A percentile compares a stretch with the other conserved stretches of the same genome.
Evolutionary conservation across 2,888 invertebrate genomes (phyloP).

Genomic region (Eristalis intricaria): DNA sequence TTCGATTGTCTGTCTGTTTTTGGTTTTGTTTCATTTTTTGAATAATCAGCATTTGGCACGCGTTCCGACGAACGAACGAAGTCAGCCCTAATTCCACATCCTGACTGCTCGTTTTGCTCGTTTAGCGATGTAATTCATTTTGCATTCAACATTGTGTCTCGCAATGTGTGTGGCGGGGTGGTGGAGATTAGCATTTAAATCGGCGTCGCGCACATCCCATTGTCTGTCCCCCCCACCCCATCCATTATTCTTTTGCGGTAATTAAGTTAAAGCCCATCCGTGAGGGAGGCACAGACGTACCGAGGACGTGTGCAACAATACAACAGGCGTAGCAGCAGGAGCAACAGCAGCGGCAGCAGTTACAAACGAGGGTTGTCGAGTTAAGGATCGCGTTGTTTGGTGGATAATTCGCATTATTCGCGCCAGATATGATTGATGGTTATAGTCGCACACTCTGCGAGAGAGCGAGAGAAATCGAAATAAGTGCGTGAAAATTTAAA

Average conservation of each 20-base stretch:
- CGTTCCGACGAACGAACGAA: constrained; percentile 10
- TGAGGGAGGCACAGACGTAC: background rate
- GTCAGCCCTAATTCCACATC: constrained; percentile 30
- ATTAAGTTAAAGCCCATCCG: constrained; percentile 43
- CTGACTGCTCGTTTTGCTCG: constrained; percentile 36
- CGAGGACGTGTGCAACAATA: background rate
- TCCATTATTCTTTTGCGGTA: constrained; percentile 23
- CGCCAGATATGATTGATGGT: background rate
- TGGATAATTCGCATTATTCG: constrained; percentile 25
- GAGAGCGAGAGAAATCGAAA: background rate
- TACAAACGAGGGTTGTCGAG: constrained; percentile 24
- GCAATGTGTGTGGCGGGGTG: background rate
- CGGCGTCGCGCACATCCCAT: constrained; percentile 16
- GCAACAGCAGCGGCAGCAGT: constrained; percentile 16
- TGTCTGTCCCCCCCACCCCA: background rate
- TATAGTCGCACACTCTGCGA: constrained; percentile 12
- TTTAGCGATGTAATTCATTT: constrained; percentile 52
- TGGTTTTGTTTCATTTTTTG: constrained; percentile 21
- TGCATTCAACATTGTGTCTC: constrained; percentile 32
- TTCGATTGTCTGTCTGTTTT: background rate
- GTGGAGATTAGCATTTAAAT: constrained; percentile 56
- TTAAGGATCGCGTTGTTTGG: constrained; percentile 30
- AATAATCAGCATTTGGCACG: constrained; percentile 70
- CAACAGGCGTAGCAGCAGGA: background rate
- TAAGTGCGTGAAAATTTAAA: background rate